A percentile compares a stretch with the other conserved stretches of the same genome.
Evolutionary conservation across 2,113 vertebrate species (phyloP).

Genomic region (Sturnira hondurensis): DNA sequence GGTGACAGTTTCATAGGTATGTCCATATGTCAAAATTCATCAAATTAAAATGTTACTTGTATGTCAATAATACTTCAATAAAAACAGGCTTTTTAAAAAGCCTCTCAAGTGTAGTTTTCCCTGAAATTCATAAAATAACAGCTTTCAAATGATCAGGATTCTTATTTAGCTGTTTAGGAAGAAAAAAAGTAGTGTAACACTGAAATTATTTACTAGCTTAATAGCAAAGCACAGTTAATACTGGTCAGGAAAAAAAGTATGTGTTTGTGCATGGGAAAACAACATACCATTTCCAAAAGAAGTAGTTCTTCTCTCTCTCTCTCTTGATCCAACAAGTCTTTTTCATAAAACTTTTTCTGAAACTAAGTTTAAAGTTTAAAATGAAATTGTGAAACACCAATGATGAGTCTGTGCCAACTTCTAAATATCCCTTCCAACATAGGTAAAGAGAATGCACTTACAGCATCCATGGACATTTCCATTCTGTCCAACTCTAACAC

Average conservation of each 20-base stretch:
- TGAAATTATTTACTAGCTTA: neutral
- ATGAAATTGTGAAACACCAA: conserved; percentile 67
- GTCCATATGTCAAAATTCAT: neutral
- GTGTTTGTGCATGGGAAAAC: neutral
- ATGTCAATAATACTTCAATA: neutral
- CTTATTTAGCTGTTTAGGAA: conserved; percentile 9
- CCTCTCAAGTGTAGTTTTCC: neutral
- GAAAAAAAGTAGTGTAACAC: neutral
- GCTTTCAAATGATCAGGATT: neutral
- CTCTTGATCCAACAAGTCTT: conserved; percentile 91
- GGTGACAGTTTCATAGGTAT: neutral
- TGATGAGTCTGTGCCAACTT: neutral
- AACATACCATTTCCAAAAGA: conserved; percentile 92
- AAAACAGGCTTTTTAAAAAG: neutral
- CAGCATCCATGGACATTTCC: conserved; percentile 88
- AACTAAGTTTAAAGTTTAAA: conserved; percentile 82
- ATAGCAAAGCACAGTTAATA: neutral
- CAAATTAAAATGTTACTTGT: neutral
- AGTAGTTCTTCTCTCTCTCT: conserved; percentile 93
- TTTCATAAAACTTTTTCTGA: conserved; percentile 90
- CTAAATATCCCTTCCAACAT: neutral
- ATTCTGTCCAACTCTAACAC: conserved; percentile 95
- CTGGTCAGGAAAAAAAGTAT: neutral
- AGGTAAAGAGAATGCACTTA: conserved; percentile 72
- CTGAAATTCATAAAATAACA: neutral